A percentile compares a stretch with the other conserved stretches of the same genome.
Evolutionary conservation across 1,140 invertebrate genomes (phyloP).

Genomic region (Melipona quadrifasciata): DNA sequence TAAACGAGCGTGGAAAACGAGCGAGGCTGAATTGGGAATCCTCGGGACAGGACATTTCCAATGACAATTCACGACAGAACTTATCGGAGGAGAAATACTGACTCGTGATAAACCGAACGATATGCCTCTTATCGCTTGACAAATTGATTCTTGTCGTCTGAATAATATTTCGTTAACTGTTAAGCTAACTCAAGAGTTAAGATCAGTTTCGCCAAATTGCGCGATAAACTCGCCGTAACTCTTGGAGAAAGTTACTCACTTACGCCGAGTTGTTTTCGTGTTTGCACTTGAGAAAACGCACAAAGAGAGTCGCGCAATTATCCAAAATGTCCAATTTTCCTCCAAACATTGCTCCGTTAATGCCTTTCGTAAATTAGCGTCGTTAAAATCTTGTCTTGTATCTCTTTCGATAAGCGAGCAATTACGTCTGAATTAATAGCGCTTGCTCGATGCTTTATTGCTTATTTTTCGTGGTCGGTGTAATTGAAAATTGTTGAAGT

Average conservation of each 20-base stretch:
- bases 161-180: too few species aligned
- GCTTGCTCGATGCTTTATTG: not conserved
- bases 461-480: too few species aligned
- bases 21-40: not conserved
- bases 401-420: not conserved
- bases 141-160: too few species aligned
- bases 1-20: not conserved
- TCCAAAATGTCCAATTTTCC: too few species aligned
- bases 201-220: too few species aligned
- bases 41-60: not conserved
- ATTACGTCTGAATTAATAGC: not conserved
- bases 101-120: not conserved
- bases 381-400: not conserved
- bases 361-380: not conserved
- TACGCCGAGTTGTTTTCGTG: too few species aligned
- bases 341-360: not conserved
- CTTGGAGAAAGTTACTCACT: too few species aligned
- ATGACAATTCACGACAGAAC: rapidly evolving
- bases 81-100: not conserved
- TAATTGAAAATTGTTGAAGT: not conserved
- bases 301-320: too few species aligned
- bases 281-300: not conserved
- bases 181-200: too few species aligned
- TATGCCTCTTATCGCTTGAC: too few species aligned
- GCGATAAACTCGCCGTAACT: too few species aligned